Evolutionary conservation across 2,888 invertebrate species (phyloP).

Genomic region (Sinopyrophorus schimmeli): DNA sequence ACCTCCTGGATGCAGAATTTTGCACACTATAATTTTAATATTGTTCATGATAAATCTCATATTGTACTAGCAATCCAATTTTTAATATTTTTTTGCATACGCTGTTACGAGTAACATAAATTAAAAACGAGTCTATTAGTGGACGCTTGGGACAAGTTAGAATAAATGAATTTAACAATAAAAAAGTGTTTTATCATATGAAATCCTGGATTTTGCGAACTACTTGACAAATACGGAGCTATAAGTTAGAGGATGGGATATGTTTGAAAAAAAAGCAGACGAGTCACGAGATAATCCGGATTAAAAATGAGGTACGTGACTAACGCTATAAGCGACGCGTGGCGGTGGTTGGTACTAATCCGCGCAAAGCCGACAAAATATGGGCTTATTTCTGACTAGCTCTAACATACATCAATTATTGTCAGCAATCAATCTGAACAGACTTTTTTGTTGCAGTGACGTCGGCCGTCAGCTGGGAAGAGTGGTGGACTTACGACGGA

Average conservation of each 20-base stretch:
- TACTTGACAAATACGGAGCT: slow-evolving; percentile 34
- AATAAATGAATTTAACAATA: slow-evolving; percentile 18
- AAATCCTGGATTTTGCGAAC: slow-evolving; percentile 21
- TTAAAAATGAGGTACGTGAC: slow-evolving; percentile 56
- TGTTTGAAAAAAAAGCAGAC: slow-evolving; percentile 44
- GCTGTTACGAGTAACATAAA: no score
- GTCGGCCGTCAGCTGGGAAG: slow-evolving; percentile 85
- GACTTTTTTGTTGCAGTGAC: slow-evolving; percentile 66
- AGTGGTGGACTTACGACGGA: slow-evolving; percentile 96
- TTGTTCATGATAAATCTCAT: no score
- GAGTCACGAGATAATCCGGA: slow-evolving; percentile 52
- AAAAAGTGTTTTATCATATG: slow-evolving; percentile 18
- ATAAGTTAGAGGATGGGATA: slow-evolving; percentile 31
- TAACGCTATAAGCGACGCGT: slow-evolving; percentile 45
- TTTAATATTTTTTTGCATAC: no score
- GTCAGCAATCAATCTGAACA: slow-evolving; percentile 46
- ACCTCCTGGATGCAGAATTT: no score
- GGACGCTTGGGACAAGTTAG: no score
- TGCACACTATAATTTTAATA: no score
- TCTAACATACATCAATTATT: slow-evolving; percentile 49
- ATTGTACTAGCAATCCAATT: no score
- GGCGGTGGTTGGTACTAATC: slow-evolving; percentile 46
- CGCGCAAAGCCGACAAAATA: slow-evolving; percentile 51
- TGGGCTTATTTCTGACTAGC: slow-evolving; percentile 45
- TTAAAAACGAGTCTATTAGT: no score